A percentile compares a stretch with the other conserved stretches of the same genome.
phyloP scores from a whole-genome alignment of 2,113 vertebrate species.

The Ia io region DNA sequence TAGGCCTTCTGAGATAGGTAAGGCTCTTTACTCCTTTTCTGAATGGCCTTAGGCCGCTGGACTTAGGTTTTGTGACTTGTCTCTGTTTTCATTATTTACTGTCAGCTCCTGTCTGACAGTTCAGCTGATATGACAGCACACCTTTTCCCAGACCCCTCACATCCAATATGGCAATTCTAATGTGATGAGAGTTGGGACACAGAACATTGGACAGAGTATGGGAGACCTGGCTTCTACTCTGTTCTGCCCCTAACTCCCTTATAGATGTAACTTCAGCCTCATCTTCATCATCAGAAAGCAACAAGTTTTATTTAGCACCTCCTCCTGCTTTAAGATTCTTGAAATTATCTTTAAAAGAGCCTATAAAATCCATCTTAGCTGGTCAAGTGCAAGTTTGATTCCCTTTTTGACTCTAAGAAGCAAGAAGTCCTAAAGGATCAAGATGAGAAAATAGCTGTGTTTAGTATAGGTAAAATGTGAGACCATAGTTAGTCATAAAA shows the following conservation, averaged over 20 bases:
- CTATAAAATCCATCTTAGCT: conserved; percentile 7
- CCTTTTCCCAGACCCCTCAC: background rate
- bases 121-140: background rate
- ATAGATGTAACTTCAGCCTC: background rate
- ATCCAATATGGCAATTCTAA: background rate
- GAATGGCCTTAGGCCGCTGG: background rate
- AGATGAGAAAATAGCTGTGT: background rate
- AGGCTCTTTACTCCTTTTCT: background rate
- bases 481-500: background rate
- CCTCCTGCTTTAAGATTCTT: conserved; percentile 15
- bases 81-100: background rate
- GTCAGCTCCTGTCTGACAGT: background rate
- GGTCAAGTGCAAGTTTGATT: background rate
- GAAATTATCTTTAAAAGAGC: background rate
- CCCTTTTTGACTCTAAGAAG: conserved; percentile 20
- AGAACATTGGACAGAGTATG: background rate
- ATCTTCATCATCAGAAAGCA: background rate
- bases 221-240: background rate
- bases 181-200: background rate
- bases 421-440: background rate
- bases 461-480: background rate
- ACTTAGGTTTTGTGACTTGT: background rate
- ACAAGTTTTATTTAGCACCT: background rate
- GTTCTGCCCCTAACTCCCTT: background rate
- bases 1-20: background rate